phyloP scores from a whole-genome alignment of 1,140 invertebrate species.

The Cephus cinctus region DNA sequence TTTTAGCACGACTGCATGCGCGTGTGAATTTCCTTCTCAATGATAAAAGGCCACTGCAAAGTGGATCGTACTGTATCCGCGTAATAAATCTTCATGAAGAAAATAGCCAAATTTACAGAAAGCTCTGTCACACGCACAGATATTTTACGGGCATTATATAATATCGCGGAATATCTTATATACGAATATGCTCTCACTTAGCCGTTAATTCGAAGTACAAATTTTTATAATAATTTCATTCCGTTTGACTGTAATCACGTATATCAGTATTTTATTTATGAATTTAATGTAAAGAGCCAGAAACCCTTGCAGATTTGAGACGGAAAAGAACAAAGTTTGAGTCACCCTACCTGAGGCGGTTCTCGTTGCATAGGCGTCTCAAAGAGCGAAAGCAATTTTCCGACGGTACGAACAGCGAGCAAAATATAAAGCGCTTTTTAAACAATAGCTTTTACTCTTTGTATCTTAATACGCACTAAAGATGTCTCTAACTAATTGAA shows the following conservation, averaged over 20 bases:
- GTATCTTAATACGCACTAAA: background rate
- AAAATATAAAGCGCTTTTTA: constrained; percentile 1
- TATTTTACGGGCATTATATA: no score
- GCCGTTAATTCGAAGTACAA: background rate
- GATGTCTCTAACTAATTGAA: background rate
- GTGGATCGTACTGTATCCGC: background rate
- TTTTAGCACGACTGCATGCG: background rate
- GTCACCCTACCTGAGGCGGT: constrained; percentile 37
- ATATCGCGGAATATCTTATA: background rate
- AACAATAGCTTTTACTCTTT: background rate
- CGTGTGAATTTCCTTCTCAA: background rate
- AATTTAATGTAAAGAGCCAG: constrained; percentile 21
- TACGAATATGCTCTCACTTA: background rate
- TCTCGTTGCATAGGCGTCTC: constrained; percentile 41
- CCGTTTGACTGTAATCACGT: background rate
- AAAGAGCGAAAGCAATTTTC: constrained; percentile 45
- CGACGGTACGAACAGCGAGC: constrained; percentile 35
- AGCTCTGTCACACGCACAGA: no score
- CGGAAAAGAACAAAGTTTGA: constrained; percentile 51
- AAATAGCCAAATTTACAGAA: no score
- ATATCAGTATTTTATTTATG: background rate
- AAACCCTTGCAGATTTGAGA: constrained; percentile 44
- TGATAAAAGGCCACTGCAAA: no score
- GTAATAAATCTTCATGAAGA: background rate
- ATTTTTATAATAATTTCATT: background rate